Percentiles rank a stretch among this genome's conserved stretches.
Conservation (phyloP, 2,113 vertebrate genomes). For the Garra rufa region DNA sequence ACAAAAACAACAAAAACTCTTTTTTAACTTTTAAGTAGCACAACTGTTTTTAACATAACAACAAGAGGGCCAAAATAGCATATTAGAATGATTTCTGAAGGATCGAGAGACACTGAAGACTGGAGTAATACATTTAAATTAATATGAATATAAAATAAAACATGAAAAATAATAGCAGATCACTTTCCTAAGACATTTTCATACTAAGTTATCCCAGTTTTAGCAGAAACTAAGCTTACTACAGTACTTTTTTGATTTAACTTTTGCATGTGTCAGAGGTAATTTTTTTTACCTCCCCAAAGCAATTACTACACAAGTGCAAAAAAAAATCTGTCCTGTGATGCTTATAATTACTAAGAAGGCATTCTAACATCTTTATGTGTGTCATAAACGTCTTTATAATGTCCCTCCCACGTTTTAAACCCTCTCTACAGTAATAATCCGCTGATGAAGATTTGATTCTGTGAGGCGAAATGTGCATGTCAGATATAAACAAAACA, state of each 20-base stretch:
- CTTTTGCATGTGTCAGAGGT: neutral
- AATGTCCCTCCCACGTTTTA: neutral
- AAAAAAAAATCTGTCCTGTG: neutral
- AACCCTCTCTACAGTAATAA: slow-evolving; percentile 17
- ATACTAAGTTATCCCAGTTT: neutral
- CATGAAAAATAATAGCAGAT: too few relatives aligned
- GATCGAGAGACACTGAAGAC: neutral
- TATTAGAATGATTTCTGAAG: slow-evolving; percentile 1
- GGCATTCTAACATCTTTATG: slow-evolving; percentile 30
- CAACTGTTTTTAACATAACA: too few relatives aligned
- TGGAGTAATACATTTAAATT: neutral
- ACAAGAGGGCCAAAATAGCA: too few relatives aligned
- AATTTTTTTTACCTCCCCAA: neutral
- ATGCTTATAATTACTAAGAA: slow-evolving; percentile 4
- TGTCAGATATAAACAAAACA: slow-evolving; percentile 27
- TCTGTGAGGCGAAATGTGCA: neutral
- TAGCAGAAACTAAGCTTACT: neutral
- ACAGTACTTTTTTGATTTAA: neutral
- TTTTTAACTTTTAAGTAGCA: too few relatives aligned
- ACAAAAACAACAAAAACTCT: too few relatives aligned
- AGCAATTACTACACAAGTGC: neutral
- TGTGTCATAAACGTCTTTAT: slow-evolving; percentile 14
- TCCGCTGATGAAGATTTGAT: slow-evolving; percentile 21
- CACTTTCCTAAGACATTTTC: neutral
- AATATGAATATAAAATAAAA: neutral